Evolutionary conservation across 2,888 invertebrate species (phyloP).

Genomic region (Diarsia dahlii): DNA sequence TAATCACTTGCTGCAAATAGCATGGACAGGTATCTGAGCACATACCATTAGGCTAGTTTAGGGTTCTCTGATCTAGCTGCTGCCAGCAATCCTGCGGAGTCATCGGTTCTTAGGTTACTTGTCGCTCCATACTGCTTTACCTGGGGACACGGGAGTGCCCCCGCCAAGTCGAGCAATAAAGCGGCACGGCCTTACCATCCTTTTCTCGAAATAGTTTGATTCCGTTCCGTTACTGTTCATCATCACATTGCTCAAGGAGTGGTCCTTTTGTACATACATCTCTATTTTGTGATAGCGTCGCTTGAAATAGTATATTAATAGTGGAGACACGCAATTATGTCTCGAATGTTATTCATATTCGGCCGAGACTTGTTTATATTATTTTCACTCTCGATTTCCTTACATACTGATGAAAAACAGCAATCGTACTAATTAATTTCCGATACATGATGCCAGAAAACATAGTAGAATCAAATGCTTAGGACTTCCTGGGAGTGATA

Average conservation of each 20-base stretch:
- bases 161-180: too few species aligned
- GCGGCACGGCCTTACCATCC: too few species aligned
- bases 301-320: slow-evolving; percentile 16
- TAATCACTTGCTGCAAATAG: neutral
- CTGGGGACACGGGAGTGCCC: too few species aligned
- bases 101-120: neutral
- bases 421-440: neutral
- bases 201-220: too few species aligned
- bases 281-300: neutral
- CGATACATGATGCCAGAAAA: neutral
- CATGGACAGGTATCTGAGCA: neutral
- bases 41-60: neutral
- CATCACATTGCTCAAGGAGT: neutral
- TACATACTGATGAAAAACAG: slow-evolving; percentile 3
- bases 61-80: neutral
- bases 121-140: neutral
- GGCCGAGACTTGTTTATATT: slow-evolving; percentile 2
- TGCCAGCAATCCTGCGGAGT: neutral
- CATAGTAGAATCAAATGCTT: neutral
- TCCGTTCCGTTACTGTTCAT: neutral
- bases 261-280: slow-evolving; percentile 6
- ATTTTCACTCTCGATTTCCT: slow-evolving; percentile 23
- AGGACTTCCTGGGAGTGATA: too few species aligned
- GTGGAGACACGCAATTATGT: slow-evolving; percentile 10
- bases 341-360: slow-evolving; percentile 24